Evolutionary conservation across 2,797 vertebrate species (phyloP).

Genomic region (Gouania willdenowi): DNA sequence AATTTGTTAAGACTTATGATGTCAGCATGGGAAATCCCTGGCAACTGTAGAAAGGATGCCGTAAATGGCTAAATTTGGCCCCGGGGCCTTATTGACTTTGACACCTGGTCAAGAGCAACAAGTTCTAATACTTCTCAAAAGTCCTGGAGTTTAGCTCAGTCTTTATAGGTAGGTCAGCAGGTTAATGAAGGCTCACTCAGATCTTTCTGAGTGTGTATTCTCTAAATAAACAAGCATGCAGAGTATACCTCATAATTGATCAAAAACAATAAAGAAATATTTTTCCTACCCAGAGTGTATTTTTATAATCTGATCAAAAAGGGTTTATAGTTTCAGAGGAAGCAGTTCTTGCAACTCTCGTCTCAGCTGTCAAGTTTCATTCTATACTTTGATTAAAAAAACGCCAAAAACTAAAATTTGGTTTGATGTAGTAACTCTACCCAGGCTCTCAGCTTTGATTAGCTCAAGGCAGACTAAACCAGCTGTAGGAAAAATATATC

Average conservation of each 20-base stretch:
- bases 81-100: no score
- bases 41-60: no score
- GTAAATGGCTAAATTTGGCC: no score
- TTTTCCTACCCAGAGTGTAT: background rate
- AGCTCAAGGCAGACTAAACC: slow-evolving; percentile 57
- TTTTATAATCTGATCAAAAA: background rate
- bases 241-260: slow-evolving; percentile 2
- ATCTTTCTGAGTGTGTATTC: slow-evolving; percentile 12
- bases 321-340: background rate
- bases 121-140: slow-evolving; percentile 9
- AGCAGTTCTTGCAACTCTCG: slow-evolving; percentile 22
- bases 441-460: slow-evolving; percentile 61
- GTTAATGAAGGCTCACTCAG: slow-evolving; percentile 34
- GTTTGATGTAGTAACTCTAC: slow-evolving; percentile 48
- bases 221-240: background rate
- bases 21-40: no score
- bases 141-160: slow-evolving; percentile 10
- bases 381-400: slow-evolving; percentile 35
- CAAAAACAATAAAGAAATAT: background rate
- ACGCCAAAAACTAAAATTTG: slow-evolving; percentile 51
- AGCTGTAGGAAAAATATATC: slow-evolving; percentile 71
- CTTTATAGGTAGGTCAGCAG: slow-evolving; percentile 22
- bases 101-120: slow-evolving; percentile 34
- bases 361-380: slow-evolving; percentile 28
- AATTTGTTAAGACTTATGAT: no score